Evolutionary conservation across 2,113 vertebrate genomes (phyloP).

Genomic region (Cottus gobio): DNA sequence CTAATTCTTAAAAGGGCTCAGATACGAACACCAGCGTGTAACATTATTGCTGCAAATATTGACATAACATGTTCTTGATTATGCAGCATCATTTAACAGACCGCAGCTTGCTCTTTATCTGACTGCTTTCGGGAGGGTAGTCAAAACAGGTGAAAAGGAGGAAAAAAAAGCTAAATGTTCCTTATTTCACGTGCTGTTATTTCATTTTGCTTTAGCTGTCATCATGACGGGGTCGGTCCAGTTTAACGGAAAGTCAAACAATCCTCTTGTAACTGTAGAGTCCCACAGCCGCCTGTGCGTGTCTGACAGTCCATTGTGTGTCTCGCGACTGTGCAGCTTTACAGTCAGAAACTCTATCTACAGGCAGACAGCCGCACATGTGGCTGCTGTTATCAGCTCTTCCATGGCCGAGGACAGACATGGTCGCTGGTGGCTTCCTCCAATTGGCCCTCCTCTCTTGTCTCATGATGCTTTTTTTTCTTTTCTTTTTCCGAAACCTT

Average conservation of each 20-base stretch:
- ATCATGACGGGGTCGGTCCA: slow-evolving; percentile 6
- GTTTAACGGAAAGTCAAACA: slow-evolving; percentile 60
- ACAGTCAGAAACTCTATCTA: slow-evolving; percentile 74
- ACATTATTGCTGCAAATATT: slow-evolving; percentile 14
- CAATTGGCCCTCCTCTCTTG: slow-evolving; percentile 61
- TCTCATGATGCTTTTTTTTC: slow-evolving; percentile 39
- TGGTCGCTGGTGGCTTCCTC: slow-evolving; percentile 37
- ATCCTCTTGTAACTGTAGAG: slow-evolving; percentile 64
- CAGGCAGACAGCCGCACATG: slow-evolving; percentile 46
- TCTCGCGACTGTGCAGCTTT: slow-evolving; percentile 36
- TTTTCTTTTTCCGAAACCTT: slow-evolving; percentile 61
- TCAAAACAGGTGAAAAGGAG: background rate
- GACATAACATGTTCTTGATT: slow-evolving; percentile 14
- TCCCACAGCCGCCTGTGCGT: slow-evolving; percentile 26
- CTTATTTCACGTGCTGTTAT: background rate
- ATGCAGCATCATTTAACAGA: slow-evolving; percentile 27
- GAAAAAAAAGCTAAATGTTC: background rate
- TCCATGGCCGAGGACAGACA: slow-evolving; percentile 67
- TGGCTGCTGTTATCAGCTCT: slow-evolving; percentile 70
- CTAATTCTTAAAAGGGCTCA: background rate
- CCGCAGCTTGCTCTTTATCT: background rate
- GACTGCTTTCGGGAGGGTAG: background rate
- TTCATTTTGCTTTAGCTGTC: background rate
- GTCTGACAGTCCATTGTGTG: slow-evolving; percentile 61
- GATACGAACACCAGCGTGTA: background rate